Evolutionary conservation across 2,888 invertebrate species (phyloP).

Genomic region (Nebria salina): DNA sequence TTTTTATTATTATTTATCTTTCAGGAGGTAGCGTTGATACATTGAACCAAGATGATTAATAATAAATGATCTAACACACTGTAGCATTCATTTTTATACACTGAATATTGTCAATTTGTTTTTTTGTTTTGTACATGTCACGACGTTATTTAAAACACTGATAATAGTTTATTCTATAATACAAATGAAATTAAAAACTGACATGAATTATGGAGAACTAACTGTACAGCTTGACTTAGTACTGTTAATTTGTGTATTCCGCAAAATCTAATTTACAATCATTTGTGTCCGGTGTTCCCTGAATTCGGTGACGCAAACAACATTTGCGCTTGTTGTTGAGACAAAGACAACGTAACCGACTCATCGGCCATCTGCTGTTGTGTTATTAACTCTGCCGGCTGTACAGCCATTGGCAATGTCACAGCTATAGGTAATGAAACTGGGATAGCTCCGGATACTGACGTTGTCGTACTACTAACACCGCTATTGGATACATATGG

Average conservation of each 20-base stretch:
- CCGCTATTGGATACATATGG: constrained; percentile 56
- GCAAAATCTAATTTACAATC: not conserved
- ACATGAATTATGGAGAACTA: not conserved
- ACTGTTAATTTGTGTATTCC: not conserved
- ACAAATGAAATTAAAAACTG: not conserved
- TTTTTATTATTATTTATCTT: not conserved
- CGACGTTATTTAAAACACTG: not conserved
- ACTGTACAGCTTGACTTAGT: not conserved
- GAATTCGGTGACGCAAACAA: constrained; percentile 49
- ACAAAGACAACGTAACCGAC: constrained; percentile 54
- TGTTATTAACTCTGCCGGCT: constrained; percentile 47
- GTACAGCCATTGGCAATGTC: constrained; percentile 47
- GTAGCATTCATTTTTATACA: not conserved
- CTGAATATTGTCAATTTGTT: not conserved
- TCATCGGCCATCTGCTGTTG: constrained; percentile 46
- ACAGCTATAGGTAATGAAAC: constrained; percentile 52
- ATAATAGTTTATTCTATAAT: not conserved
- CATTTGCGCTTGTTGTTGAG: constrained; percentile 57
- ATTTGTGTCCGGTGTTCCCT: not conserved
- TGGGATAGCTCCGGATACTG: constrained; percentile 51
- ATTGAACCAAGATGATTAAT: not conserved
- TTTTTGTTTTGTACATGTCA: not conserved
- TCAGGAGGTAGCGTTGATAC: not conserved
- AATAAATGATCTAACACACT: not conserved
- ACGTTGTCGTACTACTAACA: constrained; percentile 60